These are phyloP conservation scores for Tenebrosternarchus preto DNA, from an alignment of 2,113 vertebrate species.

Conservation along the genomic window DNA sequence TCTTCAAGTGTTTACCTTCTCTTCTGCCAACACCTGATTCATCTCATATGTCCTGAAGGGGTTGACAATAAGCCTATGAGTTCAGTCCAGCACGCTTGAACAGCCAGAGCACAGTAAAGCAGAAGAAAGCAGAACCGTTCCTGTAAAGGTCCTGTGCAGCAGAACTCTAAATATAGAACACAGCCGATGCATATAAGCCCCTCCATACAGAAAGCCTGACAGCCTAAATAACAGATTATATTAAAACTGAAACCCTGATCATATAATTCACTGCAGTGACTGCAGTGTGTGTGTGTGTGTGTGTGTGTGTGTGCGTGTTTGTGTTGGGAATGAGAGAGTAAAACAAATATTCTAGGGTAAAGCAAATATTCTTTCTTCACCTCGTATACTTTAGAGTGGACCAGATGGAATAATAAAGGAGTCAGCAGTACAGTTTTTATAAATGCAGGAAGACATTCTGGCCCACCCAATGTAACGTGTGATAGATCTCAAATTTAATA, in stretches of 20 bases:
- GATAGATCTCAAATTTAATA: slow-evolving; percentile 53
- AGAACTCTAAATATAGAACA: slow-evolving; percentile 9
- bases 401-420: slow-evolving; percentile 48
- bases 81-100: slow-evolving; percentile 2
- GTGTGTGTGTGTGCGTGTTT: too few relatives aligned
- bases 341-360: background rate
- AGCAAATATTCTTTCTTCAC: slow-evolving; percentile 41
- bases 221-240: slow-evolving; percentile 18
- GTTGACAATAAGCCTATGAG: slow-evolving; percentile 15
- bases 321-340: background rate
- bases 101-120: background rate
- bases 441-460: slow-evolving; percentile 30
- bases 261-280: slow-evolving; percentile 45
- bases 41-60: background rate
- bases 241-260: slow-evolving; percentile 34
- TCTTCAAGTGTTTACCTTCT: background rate
- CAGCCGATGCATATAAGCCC: slow-evolving; percentile 16
- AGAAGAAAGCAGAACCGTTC: background rate
- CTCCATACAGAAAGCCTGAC: slow-evolving; percentile 19
- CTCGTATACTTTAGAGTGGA: background rate
- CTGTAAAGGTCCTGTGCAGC: background rate
- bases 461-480: slow-evolving; percentile 53
- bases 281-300: slow-evolving; percentile 1
- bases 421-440: slow-evolving; percentile 46
- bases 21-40: slow-evolving; percentile 5